These are phyloP conservation scores for Oncorhynchus nerka DNA, from an alignment of 2,113 vertebrate genomes.

Conservation along the genomic window DNA sequence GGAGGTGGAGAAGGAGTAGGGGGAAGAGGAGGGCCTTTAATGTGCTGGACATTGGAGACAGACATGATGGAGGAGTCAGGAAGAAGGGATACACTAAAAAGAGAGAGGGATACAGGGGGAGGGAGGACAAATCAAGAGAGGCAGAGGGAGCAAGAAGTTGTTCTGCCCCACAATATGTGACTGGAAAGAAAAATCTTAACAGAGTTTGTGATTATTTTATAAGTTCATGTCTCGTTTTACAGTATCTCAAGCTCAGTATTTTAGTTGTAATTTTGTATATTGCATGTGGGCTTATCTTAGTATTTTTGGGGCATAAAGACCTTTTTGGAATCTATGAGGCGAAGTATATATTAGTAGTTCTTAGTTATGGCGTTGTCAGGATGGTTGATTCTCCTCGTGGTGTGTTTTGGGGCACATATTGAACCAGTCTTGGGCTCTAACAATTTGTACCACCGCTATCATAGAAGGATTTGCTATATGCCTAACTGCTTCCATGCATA, in stretches of 20 bases:
- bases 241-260: too few relatives aligned
- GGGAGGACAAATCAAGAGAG: slow-evolving; percentile 34
- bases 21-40: slow-evolving; percentile 44
- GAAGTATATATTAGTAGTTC: neutral
- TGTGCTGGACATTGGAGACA: slow-evolving; percentile 42
- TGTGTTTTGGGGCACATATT: slow-evolving; percentile 55
- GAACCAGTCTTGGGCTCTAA: slow-evolving; percentile 55
- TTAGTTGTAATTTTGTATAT: too few relatives aligned
- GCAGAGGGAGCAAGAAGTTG: slow-evolving; percentile 26
- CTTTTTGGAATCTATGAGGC: too few relatives aligned
- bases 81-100: slow-evolving; percentile 25
- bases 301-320: too few relatives aligned
- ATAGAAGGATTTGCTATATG: slow-evolving; percentile 81
- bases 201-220: neutral
- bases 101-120: slow-evolving; percentile 17
- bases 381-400: slow-evolving; percentile 48
- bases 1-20: slow-evolving; percentile 19
- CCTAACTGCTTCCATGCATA: slow-evolving; percentile 74
- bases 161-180: neutral
- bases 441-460: slow-evolving; percentile 66
- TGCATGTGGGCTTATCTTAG: too few relatives aligned
- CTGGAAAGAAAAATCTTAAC: neutral
- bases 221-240: neutral
- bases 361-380: neutral
- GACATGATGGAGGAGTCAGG: slow-evolving; percentile 26